Base-by-base conservation (phyloP, 2,113 vertebrate species). In the Bucco capensis region DNA sequence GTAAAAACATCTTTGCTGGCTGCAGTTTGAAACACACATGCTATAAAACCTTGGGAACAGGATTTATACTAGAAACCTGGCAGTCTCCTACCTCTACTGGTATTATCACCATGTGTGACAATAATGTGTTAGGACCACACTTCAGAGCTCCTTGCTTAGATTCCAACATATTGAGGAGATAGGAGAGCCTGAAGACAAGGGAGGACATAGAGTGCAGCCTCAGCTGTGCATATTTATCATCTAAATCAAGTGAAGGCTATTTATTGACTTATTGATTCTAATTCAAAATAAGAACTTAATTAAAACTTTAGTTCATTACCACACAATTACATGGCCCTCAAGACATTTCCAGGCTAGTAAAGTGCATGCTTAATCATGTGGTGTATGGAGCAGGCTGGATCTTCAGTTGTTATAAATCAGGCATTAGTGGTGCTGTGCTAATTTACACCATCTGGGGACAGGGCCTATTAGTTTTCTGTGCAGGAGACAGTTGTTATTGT, bases 211-310 rank as follows among this genome's bases (percentile, higher is more conserved):
- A 92, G 46, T 83, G 89, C 73, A 89, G 95, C 75, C 95, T 95
- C 96, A 96, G 95, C 95, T 96, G 94, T 83, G 92, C 91, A 61
- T 94, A 93, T 93, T 95, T 93, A 89, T 94, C 69, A 89, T 71
- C 75, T 95, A 81, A 91, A 93, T 94, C 92, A 94, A 94, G 83
- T 83, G 92, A 96, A 94, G 76, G 78, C 89, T 92, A 95, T 93
- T 95, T 96, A 96, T 96, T 96, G 96, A 96, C 75, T 96, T 96
- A 96, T 92, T 94, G 96, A 96, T 95, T 96, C 87, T 92, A 92
- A 95, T 96, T 95, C 86, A 94, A 96, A 94, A 92, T 92, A 85
- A 96, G 92, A 95, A 94, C 87, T 95, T 95, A 95, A 96, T 96
- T 96, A 94, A 94, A 96, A 96, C 81, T 94, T 96, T 93, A 92